A percentile compares a stretch with the other conserved stretches of the same genome.
Evolutionary conservation across 2,888 invertebrate species (phyloP).

Genomic region (Thecocarcelia acutangulata): DNA sequence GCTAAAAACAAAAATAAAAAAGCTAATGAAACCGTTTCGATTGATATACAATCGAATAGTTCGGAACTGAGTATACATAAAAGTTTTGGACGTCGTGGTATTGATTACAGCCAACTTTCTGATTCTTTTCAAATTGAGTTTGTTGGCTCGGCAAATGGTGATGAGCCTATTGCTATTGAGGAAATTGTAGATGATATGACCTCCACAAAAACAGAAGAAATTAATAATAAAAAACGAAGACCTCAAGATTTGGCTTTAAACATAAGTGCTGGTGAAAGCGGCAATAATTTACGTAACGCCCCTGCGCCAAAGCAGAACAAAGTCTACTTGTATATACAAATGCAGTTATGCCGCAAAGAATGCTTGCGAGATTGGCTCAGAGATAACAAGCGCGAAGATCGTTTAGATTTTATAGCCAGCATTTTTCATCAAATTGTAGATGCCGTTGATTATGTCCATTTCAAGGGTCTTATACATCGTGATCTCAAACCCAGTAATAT

Average conservation of each 20-base stretch:
- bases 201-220: conserved; percentile 7
- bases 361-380: conserved; percentile 95
- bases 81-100: conserved; percentile 69
- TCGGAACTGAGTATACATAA: conserved; percentile 70
- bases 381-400: conserved; percentile 82
- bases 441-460: conserved; percentile 97
- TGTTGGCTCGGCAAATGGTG: conserved; percentile 74
- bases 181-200: conserved; percentile 2
- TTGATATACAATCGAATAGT: conserved; percentile 77
- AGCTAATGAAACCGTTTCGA: conserved; percentile 73
- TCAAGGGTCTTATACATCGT: conserved; percentile 95
- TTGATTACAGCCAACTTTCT: conserved; percentile 78
- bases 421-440: conserved; percentile 95
- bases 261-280: conserved; percentile 40
- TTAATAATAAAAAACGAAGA: conserved; percentile 71
- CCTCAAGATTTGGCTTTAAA: conserved; percentile 73
- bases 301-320: conserved; percentile 78
- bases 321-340: conserved; percentile 96
- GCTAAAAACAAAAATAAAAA: conserved; percentile 27
- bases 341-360: conserved; percentile 95
- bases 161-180: conserved; percentile 43
- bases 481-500: conserved; percentile 97
- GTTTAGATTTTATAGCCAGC: conserved; percentile 83
- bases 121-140: conserved; percentile 81
- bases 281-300: conserved; percentile 59